Conservation (phyloP, 2,797 vertebrate species). For the Pteropus rufus region DNA sequence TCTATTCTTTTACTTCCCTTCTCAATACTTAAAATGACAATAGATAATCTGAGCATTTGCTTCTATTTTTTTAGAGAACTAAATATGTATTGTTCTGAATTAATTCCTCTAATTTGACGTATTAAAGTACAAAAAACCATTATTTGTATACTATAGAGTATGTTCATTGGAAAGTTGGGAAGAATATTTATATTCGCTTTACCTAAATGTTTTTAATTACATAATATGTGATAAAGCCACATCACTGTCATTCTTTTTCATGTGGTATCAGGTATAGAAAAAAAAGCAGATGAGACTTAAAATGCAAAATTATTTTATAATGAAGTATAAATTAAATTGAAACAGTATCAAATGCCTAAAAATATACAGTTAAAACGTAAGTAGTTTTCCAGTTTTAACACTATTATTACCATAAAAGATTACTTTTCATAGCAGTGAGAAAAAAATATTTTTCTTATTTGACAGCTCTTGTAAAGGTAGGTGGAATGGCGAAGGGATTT, state of each 20-base stretch:
- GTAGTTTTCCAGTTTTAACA: background rate
- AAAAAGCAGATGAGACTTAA: rapidly evolving
- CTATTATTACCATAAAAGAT: background rate
- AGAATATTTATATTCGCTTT: background rate
- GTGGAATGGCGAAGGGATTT: background rate
- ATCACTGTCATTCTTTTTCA: background rate
- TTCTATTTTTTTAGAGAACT: background rate
- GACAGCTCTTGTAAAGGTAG: background rate
- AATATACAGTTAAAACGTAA: background rate
- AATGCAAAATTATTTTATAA: background rate
- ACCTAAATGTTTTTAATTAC: background rate
- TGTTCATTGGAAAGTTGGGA: background rate
- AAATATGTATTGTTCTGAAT: background rate
- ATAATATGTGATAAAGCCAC: background rate
- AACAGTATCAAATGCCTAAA: background rate
- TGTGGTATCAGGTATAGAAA: background rate
- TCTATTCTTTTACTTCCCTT: background rate
- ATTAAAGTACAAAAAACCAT: background rate
- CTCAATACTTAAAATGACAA: background rate
- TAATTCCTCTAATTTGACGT: background rate
- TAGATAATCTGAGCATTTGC: background rate
- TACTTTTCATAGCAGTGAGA: background rate
- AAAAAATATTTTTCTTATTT: slow-evolving; percentile 19
- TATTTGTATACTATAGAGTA: background rate
- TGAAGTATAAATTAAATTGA: slow-evolving; percentile 28